Conservation (phyloP, 2,113 vertebrate genomes). For the Mirza zaza region DNA sequence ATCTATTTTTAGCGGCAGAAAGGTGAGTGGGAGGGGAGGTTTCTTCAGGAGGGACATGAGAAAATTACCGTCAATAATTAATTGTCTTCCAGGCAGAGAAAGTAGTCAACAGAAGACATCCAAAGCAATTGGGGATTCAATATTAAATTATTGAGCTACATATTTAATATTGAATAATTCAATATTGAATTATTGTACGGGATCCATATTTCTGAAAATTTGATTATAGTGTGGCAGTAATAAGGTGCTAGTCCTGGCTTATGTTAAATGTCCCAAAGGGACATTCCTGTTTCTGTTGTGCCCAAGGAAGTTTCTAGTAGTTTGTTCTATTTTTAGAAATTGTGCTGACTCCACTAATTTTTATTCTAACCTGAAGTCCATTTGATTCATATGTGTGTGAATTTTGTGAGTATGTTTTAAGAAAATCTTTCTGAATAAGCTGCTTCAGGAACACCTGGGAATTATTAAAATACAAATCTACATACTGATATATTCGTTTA, state of each 20-base stretch:
- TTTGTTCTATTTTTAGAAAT: conserved; percentile 20
- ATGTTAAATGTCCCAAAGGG: conserved; percentile 10
- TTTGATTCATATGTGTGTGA: conserved; percentile 47
- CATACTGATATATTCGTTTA: not conserved
- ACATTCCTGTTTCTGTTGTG: not conserved
- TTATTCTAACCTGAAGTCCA: not conserved
- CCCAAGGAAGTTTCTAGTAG: conserved; percentile 37
- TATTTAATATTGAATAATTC: not conserved
- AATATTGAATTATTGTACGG: not conserved
- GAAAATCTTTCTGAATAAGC: not conserved
- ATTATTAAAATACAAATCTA: conserved; percentile 17
- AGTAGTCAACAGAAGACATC: conserved; percentile 11
- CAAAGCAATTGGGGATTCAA: not conserved
- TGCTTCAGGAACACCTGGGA: conserved; percentile 1
- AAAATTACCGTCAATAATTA: conserved; percentile 55
- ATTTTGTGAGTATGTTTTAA: not conserved
- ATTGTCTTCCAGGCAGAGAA: not conserved
- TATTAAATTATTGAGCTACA: not conserved
- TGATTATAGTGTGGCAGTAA: not conserved
- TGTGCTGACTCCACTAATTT: not conserved
- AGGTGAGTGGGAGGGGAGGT: not conserved
- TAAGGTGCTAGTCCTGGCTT: not conserved
- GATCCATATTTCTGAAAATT: conserved; percentile 37
- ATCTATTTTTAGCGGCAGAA: not conserved
- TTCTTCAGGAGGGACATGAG: not conserved